These are phyloP conservation scores for Dynastes grantii DNA, from an alignment of 2,888 invertebrate species.

Conservation along the genomic window DNA sequence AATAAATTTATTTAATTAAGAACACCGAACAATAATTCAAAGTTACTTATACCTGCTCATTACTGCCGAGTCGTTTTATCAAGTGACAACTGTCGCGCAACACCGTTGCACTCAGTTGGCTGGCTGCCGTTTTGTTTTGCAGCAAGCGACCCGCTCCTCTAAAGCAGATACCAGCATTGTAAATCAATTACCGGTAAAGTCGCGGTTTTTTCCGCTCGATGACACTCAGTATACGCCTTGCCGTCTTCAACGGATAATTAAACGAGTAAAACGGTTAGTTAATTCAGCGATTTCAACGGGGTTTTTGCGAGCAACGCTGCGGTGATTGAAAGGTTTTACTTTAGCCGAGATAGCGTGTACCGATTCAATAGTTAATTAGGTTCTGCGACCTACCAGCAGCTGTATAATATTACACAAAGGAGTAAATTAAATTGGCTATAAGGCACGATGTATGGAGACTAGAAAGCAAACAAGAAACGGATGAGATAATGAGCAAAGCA, in stretches of 20 bases:
- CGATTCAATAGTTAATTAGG: background rate
- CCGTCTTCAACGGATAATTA: constrained; percentile 4
- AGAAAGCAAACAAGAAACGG: too few species aligned
- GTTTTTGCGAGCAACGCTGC: too few species aligned
- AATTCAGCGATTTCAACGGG: background rate
- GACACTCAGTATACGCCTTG: background rate
- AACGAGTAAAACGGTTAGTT: background rate
- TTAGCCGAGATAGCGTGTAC: background rate
- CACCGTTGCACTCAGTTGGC: background rate
- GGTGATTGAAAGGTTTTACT: too few species aligned
- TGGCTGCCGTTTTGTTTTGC: too few species aligned
- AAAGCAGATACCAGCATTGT: constrained; percentile 1
- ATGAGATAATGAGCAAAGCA: too few species aligned
- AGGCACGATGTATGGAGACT: too few species aligned
- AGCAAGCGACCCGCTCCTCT: too few species aligned
- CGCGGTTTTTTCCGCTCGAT: background rate
- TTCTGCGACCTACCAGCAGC: background rate
- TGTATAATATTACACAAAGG: too few species aligned
- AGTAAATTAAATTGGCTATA: too few species aligned
- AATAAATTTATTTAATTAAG: constrained; percentile 11
- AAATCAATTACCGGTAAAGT: constrained; percentile 8
- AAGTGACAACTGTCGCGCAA: constrained; percentile 7
- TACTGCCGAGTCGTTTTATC: constrained; percentile 13
- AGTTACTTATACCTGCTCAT: background rate
- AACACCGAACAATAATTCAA: background rate